Conservation (phyloP, 2,113 vertebrate genomes). For the Lepus americanus region DNA sequence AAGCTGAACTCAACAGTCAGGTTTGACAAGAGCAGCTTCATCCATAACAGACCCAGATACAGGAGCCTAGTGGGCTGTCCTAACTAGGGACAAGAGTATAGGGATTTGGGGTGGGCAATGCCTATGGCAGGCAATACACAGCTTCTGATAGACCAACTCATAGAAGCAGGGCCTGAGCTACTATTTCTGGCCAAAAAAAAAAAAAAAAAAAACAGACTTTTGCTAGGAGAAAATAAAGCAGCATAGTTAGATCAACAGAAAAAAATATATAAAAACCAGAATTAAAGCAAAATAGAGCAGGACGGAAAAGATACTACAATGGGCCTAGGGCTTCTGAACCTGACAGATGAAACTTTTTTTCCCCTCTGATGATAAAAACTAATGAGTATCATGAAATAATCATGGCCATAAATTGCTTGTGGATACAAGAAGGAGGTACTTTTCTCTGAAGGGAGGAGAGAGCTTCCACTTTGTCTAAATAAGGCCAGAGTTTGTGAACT, state of each 20-base stretch:
- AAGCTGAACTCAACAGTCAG: neutral
- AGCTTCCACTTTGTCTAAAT: no score
- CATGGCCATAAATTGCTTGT: neutral
- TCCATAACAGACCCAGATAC: neutral
- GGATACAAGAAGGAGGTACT: neutral
- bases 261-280: slow-evolving; percentile 7
- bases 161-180: neutral
- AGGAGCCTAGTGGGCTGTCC: neutral
- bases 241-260: neutral
- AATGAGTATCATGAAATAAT: neutral
- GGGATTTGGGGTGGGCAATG: neutral
- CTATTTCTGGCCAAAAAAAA: neutral
- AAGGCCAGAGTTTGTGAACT: no score
- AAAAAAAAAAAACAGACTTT: neutral
- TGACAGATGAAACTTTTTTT: neutral
- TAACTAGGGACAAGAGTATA: neutral
- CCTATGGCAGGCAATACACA: neutral
- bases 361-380: neutral
- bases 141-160: neutral
- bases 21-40: neutral
- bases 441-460: no score
- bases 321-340: neutral
- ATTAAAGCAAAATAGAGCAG: slow-evolving; percentile 32
- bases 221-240: slow-evolving; percentile 5
- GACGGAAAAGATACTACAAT: slow-evolving; percentile 9